These are phyloP conservation scores for Oxyura jamaicensis DNA, from an alignment of 2,113 vertebrate species.

Conservation along the genomic window DNA sequence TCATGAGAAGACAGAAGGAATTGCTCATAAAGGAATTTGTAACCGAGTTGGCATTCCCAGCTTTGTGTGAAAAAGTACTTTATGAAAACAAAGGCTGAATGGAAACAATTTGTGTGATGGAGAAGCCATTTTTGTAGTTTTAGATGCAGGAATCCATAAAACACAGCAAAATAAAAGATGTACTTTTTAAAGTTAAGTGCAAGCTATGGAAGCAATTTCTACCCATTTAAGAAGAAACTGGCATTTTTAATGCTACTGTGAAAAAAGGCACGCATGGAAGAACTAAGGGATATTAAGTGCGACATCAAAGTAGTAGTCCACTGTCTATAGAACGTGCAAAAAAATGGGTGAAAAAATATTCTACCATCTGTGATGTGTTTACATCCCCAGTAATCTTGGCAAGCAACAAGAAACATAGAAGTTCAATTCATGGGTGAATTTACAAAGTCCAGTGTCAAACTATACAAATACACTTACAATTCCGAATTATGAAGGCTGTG, in stretches of 20 bases:
- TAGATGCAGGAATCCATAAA: neutral
- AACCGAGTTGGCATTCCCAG: neutral
- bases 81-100: neutral
- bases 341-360: neutral
- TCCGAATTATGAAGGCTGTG: neutral
- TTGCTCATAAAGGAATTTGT: neutral
- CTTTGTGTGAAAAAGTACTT: neutral
- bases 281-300: neutral
- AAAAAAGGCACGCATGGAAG: neutral
- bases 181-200: neutral
- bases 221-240: neutral
- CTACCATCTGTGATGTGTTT: neutral
- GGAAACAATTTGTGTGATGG: neutral
- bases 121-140: neutral
- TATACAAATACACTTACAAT: neutral
- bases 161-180: neutral
- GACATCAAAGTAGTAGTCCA: neutral
- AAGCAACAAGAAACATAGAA: neutral
- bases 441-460: neutral
- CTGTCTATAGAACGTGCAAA: rapidly evolving
- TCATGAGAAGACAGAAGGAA: neutral
- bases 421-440: neutral
- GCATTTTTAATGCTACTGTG: neutral
- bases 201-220: neutral
- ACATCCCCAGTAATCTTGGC: neutral